phyloP scores from a whole-genome alignment of 2,888 invertebrate species.

The Dyspetes luteomarginatus region DNA sequence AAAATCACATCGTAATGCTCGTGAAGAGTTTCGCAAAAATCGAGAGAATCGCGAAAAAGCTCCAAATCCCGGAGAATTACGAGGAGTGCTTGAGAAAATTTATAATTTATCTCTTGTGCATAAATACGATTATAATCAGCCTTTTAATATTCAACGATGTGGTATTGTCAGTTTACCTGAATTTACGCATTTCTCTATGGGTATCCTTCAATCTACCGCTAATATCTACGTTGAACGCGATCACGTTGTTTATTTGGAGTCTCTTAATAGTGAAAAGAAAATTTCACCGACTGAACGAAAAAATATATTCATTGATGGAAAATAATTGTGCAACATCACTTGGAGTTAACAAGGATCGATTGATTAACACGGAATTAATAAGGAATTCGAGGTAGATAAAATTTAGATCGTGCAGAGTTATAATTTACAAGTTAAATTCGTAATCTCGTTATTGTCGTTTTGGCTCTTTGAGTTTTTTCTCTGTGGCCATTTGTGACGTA shows the following conservation, averaged over 20 bases:
- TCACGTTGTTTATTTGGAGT: conserved; percentile 13
- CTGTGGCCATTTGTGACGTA: no score
- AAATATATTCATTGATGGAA: neutral
- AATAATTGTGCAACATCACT: neutral
- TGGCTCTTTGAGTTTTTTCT: no score
- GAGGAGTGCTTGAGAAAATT: neutral
- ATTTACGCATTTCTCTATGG: neutral
- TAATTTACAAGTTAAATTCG: no score
- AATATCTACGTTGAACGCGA: neutral
- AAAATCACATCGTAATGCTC: conserved; percentile 10
- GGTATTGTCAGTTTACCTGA: neutral
- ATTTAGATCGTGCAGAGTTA: no score
- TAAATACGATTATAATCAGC: neutral
- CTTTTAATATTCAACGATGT: neutral
- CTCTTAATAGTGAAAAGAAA: conserved; percentile 4
- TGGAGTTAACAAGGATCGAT: neutral
- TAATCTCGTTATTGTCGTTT: no score
- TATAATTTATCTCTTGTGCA: neutral
- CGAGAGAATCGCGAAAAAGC: neutral
- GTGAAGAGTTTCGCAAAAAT: neutral
- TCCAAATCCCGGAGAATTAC: neutral
- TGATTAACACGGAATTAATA: neutral
- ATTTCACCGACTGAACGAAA: conserved; percentile 26
- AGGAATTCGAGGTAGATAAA: neutral
- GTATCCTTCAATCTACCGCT: neutral